phyloP scores from a whole-genome alignment of 2,888 invertebrate genomes.

The Eupelmus urozonus region DNA sequence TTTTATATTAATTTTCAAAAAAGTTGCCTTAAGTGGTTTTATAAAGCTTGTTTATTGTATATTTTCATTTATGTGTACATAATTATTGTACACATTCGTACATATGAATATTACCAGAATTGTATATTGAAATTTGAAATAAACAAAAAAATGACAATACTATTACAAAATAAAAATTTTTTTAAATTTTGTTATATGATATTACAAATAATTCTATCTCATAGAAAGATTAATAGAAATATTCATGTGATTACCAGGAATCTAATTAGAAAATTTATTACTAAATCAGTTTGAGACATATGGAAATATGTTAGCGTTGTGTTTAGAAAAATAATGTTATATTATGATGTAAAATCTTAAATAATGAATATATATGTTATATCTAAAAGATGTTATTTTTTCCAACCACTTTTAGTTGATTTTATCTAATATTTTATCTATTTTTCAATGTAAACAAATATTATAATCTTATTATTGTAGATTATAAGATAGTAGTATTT shows the following conservation, averaged over 20 bases:
- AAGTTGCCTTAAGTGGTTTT: too few species aligned
- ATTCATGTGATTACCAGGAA: constrained; percentile 70
- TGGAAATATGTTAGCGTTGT: constrained; percentile 74
- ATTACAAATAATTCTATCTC: constrained; percentile 67
- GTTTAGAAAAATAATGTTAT: constrained; percentile 76
- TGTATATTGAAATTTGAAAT: too few species aligned
- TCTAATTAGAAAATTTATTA: constrained; percentile 66
- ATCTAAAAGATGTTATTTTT: constrained; percentile 16
- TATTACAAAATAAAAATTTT: neutral
- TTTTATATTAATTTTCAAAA: neutral
- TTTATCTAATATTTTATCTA: too few species aligned
- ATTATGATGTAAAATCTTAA: constrained; percentile 73
- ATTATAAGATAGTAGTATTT: too few species aligned
- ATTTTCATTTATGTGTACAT: too few species aligned
- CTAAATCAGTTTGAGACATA: constrained; percentile 66
- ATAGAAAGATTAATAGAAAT: constrained; percentile 68
- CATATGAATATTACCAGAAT: too few species aligned
- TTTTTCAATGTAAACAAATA: too few species aligned
- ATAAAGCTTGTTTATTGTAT: too few species aligned
- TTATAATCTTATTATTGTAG: too few species aligned
- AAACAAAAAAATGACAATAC: too few species aligned
- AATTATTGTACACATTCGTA: too few species aligned
- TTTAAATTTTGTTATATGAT: constrained; percentile 21
- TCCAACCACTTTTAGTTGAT: too few species aligned
- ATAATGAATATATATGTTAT: constrained; percentile 70